phyloP scores from a whole-genome alignment of 2,113 vertebrate genomes.

The Semnornis frantzii region DNA sequence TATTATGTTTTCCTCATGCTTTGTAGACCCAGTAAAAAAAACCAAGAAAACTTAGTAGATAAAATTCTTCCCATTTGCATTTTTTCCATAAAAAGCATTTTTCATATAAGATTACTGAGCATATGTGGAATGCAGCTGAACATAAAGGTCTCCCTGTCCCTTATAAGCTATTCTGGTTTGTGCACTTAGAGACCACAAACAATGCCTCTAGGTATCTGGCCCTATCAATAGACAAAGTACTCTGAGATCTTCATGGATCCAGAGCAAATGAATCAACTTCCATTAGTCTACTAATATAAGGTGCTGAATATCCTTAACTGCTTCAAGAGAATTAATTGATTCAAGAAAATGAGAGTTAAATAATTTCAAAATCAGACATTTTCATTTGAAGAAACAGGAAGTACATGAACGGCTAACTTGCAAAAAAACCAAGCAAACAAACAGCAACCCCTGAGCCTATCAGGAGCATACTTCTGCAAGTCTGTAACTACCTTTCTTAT shows the following conservation, averaged over 20 bases:
- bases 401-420: neutral
- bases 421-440: too few relatives aligned
- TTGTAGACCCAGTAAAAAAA: constrained; percentile 10
- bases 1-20: constrained; percentile 59
- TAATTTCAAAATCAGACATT: too few relatives aligned
- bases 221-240: neutral
- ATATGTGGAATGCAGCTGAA: constrained; percentile 10
- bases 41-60: constrained; percentile 19
- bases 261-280: neutral
- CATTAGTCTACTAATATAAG: neutral
- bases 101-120: neutral
- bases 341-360: neutral
- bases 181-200: neutral
- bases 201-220: neutral
- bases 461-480: neutral
- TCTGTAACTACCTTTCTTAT: neutral
- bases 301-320: neutral
- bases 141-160: neutral
- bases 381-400: neutral
- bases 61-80: neutral
- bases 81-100: constrained; percentile 1
- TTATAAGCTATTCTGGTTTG: neutral
- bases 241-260: neutral
- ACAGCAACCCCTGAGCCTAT: neutral
- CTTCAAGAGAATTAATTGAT: neutral